These are phyloP conservation scores for Aporrectodea caliginosa DNA, from an alignment of 1,140 invertebrate species.

Conservation along the genomic window DNA sequence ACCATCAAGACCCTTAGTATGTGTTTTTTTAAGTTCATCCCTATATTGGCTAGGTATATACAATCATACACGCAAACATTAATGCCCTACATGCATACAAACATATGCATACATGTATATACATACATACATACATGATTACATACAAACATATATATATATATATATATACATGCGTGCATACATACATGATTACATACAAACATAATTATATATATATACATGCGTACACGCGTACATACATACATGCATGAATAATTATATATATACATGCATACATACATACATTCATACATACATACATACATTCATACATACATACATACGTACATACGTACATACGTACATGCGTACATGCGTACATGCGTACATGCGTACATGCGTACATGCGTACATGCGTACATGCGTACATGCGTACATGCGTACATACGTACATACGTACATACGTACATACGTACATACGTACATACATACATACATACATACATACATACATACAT, in stretches of 20 bases:
- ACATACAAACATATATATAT: no score
- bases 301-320: constrained; percentile 5
- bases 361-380: constrained; percentile 10
- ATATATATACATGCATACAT: constrained; percentile 1
- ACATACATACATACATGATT: no score
- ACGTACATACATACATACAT: constrained; percentile 21
- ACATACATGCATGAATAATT: neutral
- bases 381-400: neutral
- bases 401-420: neutral
- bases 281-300: constrained; percentile 5
- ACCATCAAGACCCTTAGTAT: no score
- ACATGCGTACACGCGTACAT: neutral
- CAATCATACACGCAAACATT: no score
- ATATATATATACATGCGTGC: no score
- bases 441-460: constrained; percentile 23
- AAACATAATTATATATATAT: neutral
- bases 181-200: no score
- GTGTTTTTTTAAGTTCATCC: no score
- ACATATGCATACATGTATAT: no score
- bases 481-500: constrained; percentile 24
- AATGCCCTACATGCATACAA: no score
- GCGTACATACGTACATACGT: constrained; percentile 15
- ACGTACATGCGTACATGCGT: neutral
- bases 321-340: constrained; percentile 4
- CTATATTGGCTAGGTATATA: no score